Base-by-base conservation (phyloP, 2,797 vertebrate genomes). In the Eurystomus glaucurus region DNA sequence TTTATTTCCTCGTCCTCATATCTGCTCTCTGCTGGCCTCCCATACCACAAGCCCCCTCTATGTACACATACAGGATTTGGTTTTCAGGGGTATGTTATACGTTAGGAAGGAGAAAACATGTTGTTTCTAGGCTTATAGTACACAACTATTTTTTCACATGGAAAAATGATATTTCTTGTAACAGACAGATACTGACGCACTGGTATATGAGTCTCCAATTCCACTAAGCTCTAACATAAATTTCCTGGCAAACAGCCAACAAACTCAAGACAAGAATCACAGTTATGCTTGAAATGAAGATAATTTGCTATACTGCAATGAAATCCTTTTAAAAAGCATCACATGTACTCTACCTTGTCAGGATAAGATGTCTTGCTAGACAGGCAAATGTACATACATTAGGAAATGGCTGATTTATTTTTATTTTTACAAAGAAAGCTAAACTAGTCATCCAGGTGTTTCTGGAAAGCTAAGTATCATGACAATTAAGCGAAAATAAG, bases 201-300 rank as follows among this genome's bases (percentile, higher is more conserved):
- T 70, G 60, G 25, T 79, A 85, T 31, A 33, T 4, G 7, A 84
- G 62, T 64, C 37, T 71, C 39, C 70, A 86, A 11, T 39, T 94
- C 54, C 35, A 37, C 43, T 62, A 51, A 90, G 71, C 69, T 65
- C 14, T 18, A 91, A 80, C 10, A 33, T 41, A 12, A 65, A 65
- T 85, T 66, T 81, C 64, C 31, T 72, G 91, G 90, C 57, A 93
- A 93, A 43, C 10, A 41, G 48, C 65, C 93, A 91, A 48, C 8
- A 29, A 84, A 77, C 18, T 58, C 54, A 58, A 37, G 46, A 82
- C 0, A 0, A 79, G 48, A 91, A 65, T 77, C 75, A 84, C 28
- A 75, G 37, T 75, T 62, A 69, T 22, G 35, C 33, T 69, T 82
- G 64, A 93, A 69, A 85, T 72, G 69, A 93, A 94, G 62, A 61